phyloP scores from a whole-genome alignment of 2,888 invertebrate species.

The Parapristionchus giblindavisi region DNA sequence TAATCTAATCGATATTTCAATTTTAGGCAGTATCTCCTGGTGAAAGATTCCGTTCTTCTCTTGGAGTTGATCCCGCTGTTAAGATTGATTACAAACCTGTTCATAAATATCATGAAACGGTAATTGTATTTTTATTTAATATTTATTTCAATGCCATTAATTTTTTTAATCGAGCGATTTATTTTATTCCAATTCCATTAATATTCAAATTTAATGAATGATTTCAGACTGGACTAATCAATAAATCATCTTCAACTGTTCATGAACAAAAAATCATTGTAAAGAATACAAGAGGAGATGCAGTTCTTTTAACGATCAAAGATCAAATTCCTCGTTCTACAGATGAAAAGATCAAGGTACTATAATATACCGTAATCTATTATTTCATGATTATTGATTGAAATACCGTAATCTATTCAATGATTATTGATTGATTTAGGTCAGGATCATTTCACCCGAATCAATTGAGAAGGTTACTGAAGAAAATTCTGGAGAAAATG shows the following conservation, averaged over 20 bases:
- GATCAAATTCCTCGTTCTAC: constrained; percentile 61
- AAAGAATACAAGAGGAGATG: constrained; percentile 53
- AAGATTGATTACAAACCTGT: constrained; percentile 70
- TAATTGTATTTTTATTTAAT: background rate
- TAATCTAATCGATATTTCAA: constrained; percentile 43
- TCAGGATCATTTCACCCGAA: constrained; percentile 42
- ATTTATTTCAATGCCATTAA: background rate
- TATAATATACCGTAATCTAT: background rate
- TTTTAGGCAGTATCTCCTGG: constrained; percentile 70
- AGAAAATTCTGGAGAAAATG: constrained; percentile 5
- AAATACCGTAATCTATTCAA: background rate
- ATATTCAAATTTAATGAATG: background rate
- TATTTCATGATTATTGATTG: background rate
- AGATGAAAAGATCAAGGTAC: constrained; percentile 63
- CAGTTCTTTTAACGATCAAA: constrained; percentile 54
- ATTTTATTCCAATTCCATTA: background rate
- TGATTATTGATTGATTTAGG: constrained; percentile 37
- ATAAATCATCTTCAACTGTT: constrained; percentile 47
- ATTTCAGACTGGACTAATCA: constrained; percentile 49
- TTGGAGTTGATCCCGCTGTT: constrained; percentile 71
- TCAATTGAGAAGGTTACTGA: constrained; percentile 6
- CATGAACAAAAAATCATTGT: constrained; percentile 57
- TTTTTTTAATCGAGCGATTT: background rate
- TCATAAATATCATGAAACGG: constrained; percentile 69
- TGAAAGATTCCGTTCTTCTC: constrained; percentile 70